Conservation (phyloP, 2,797 vertebrate genomes). For the Varecia variegata region DNA sequence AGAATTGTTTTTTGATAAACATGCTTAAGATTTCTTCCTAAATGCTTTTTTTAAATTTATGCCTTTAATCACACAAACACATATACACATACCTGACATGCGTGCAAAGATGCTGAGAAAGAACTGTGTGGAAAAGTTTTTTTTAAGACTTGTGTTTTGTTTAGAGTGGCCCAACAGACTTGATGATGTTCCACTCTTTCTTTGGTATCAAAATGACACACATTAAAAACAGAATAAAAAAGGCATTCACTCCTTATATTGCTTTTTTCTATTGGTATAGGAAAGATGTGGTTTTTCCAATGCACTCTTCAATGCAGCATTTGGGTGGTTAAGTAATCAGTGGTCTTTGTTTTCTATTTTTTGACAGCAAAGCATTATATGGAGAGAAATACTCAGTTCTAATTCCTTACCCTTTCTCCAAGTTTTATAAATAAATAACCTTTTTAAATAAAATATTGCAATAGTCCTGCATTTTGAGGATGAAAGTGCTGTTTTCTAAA, state of each 20-base stretch:
- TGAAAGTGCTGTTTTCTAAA: conserved; percentile 83
- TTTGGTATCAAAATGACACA: neutral
- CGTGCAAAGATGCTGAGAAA: neutral
- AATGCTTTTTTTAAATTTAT: neutral
- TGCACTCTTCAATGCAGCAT: neutral
- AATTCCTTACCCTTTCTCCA: conserved; percentile 74
- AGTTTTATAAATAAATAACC: conserved; percentile 82
- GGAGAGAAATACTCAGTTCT: conserved; percentile 53
- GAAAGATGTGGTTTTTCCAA: neutral
- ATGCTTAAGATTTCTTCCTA: neutral
- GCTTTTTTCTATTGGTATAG: neutral
- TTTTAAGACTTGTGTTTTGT: neutral
- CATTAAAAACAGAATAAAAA: conserved; percentile 16
- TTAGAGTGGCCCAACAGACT: neutral
- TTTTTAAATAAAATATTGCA: conserved; percentile 85
- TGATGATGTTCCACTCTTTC: neutral
- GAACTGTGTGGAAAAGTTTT: neutral
- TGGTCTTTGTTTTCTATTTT: conserved; percentile 51
- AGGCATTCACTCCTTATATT: neutral
- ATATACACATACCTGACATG: neutral
- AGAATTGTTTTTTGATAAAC: neutral
- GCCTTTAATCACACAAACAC: neutral
- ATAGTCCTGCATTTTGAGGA: conserved; percentile 78
- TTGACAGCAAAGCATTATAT: conserved; percentile 64
- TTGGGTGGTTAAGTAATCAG: conserved; percentile 38